A percentile compares a stretch with the other conserved stretches of the same genome.
phyloP scores from a whole-genome alignment of 1,140 invertebrate species.

The Ips nitidus region DNA sequence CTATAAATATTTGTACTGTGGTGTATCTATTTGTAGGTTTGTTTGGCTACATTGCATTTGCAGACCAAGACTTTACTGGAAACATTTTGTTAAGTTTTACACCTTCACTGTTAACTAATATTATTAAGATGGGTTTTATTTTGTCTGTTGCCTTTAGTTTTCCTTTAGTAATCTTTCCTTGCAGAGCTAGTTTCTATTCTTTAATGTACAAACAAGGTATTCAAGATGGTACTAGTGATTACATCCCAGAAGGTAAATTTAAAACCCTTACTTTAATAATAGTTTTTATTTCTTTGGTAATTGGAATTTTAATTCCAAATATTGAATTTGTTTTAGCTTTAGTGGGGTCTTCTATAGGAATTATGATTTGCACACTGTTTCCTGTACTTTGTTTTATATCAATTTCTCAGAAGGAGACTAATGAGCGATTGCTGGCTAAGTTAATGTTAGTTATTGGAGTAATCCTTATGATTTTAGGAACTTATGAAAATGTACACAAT shows the following conservation, averaged over 20 bases:
- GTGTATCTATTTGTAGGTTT: constrained; percentile 87
- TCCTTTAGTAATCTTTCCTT: constrained; percentile 95
- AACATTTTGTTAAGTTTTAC: constrained; percentile 89
- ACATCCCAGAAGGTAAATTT: constrained; percentile 80
- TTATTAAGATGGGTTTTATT: constrained; percentile 93
- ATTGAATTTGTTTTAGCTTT: constrained; percentile 92
- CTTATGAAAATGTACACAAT: constrained; percentile 81
- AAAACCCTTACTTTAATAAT: constrained; percentile 77
- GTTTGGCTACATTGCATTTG: constrained; percentile 95
- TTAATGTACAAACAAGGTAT: constrained; percentile 75
- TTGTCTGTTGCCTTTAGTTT: constrained; percentile 94
- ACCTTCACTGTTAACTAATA: constrained; percentile 75
- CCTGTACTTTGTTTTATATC: constrained; percentile 78
- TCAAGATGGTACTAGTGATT: constrained; percentile 58
- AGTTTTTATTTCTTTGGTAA: constrained; percentile 70
- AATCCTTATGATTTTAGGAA: constrained; percentile 80
- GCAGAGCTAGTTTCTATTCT: constrained; percentile 90
- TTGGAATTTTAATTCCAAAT: constrained; percentile 79
- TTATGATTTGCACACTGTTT: constrained; percentile 90
- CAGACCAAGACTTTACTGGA: constrained; percentile 75
- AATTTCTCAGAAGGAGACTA: constrained; percentile 71
- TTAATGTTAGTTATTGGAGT: constrained; percentile 74
- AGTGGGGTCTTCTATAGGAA: constrained; percentile 91
- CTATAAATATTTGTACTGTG: constrained; percentile 88
- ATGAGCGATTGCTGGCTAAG: constrained; percentile 71